Evolutionary conservation across 2,888 invertebrate genomes (phyloP), one percentile per base, ranked within the genome.

Genomic region (Pyrrhosoma nymphula): DNA sequence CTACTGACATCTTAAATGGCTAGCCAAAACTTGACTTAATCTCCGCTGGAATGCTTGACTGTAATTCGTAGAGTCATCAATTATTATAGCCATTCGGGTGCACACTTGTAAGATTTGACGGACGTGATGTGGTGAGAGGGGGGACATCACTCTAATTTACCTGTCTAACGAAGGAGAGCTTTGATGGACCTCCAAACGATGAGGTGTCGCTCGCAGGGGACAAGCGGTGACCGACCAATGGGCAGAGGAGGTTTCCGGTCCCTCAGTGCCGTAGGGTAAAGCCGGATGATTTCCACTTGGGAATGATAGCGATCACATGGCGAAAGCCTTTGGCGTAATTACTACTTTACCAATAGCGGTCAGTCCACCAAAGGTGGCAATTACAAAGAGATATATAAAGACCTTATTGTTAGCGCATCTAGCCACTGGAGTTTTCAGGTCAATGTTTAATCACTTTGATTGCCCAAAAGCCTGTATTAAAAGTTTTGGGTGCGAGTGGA

Each of bases 391-490:
- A 82, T 82, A 82, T 82, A 82, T 82, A 82, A 82, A 82, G 82
- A 82, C 82, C 82, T 82, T 35, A 82, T 82, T 82, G 82, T 82
- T 82, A 82, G 82, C 35, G 30, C 82, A 82, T 82, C 35, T 69
- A 23, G 18, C 26, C 69, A 69, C 26, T 35, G 16, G 82, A 82
- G 35, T 82, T 30, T 82, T 30, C 14, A 82, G 14, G 10, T 82
- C 30, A 35, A 82, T 82, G 35, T 35, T 82, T n/a, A 23, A 35
- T 35, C 82, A 16, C n/a, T 35, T 69, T 35, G 35, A 82, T 16
- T 82, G 82, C 16, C 82, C 35, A 16, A 82, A 60, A 16, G 82
- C 30, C 82, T 4, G 35, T 16, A 3, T 82, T 82, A 3, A 35
- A 30, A 35, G 82, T 35, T n/a, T n/a, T 16, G 30, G 82, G 16